Base-by-base conservation (phyloP, 30 jellyfish, hydroid and myxozoan genomes). In the Aurelia sp. region DNA sequence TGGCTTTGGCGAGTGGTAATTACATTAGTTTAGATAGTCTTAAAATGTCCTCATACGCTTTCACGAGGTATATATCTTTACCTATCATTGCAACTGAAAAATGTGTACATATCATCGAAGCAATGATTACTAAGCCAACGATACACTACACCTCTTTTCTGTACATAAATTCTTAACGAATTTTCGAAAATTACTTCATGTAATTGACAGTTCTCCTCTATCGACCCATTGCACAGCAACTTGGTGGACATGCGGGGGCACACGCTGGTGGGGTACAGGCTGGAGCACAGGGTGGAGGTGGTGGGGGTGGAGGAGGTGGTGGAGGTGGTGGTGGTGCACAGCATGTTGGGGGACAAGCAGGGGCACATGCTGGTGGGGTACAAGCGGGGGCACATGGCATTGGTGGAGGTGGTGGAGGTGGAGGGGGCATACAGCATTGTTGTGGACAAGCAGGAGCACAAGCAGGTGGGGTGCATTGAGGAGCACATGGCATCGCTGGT, bases 231-330 rank as follows among this genome's bases (percentile, higher is more conserved):
- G 88, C 85, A 50, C 93, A 84, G 82, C 93, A 84, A 22, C 87
- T 72, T 84, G 73, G 87, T 72, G 93, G 93, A 57, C 93, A 84
- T 57, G 97, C 92, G 50, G 97, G 97, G 44, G 97, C 98, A 70
- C 86, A 84, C 5, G 96, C 91, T 4, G 98, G 96, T 75, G 96
- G 88, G 33, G 97, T 51, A 53, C 92, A 93, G 35, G 73, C 65
- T 0, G 93, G 87, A 59, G 97, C 93, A 38, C 91, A 78, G 11
- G 95, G 91, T 8, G 94, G 91, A 16, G 91, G 86, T 20, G 92
- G 91, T 40, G 92, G 90, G n/a, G 90, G 91, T 22, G 92, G 82
- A 0, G 98, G 96, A 3, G 96, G 91, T 2, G 96, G 91, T 18
- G 92, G 80, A 5, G 89, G 69, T 70, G 79, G 85, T 38, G 95